A percentile compares a stretch with the other conserved stretches of the same genome.
phyloP scores from a whole-genome alignment of 1,140 invertebrate species.

The Akabosia matsudoensis region DNA sequence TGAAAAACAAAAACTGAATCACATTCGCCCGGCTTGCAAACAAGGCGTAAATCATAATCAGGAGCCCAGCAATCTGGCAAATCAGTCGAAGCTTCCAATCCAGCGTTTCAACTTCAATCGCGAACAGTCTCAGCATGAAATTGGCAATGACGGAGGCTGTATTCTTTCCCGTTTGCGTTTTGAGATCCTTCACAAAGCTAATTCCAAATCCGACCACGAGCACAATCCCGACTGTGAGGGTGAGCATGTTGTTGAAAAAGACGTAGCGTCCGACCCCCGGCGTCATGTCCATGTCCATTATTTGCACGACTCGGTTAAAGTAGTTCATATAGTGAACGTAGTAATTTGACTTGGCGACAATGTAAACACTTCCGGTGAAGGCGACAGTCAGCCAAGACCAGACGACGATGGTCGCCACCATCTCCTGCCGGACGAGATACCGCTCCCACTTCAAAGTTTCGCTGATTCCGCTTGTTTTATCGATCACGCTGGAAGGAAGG shows the following conservation, averaged over 20 bases:
- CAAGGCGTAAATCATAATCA: not conserved
- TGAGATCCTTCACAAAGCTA: not conserved
- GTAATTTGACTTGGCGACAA: slow-evolving; percentile 26
- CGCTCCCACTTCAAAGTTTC: not conserved
- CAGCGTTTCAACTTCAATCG: not conserved
- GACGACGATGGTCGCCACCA: slow-evolving; percentile 19
- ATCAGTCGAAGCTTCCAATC: not conserved
- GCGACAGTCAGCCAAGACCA: slow-evolving; percentile 28
- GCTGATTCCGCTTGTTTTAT: not conserved
- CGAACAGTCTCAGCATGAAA: slow-evolving; percentile 2
- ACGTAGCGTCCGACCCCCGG: slow-evolving; percentile 26
- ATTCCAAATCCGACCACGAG: not conserved
- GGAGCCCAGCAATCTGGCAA: not conserved
- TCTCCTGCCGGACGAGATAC: slow-evolving; percentile 11
- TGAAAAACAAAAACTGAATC: slow-evolving; percentile 37
- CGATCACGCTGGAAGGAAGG: not conserved
- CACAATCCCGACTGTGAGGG: not conserved
- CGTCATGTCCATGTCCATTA: slow-evolving; percentile 36
- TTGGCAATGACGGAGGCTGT: not conserved
- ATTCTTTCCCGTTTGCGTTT: not conserved
- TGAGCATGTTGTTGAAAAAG: slow-evolving; percentile 21
- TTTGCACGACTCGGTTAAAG: slow-evolving; percentile 37
- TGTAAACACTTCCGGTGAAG: slow-evolving; percentile 26
- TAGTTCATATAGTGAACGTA: slow-evolving; percentile 39
- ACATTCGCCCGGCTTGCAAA: slow-evolving; percentile 33